Evolutionary conservation across 2,113 vertebrate species (phyloP).

Genomic region (Aepyceros melampus): DNA sequence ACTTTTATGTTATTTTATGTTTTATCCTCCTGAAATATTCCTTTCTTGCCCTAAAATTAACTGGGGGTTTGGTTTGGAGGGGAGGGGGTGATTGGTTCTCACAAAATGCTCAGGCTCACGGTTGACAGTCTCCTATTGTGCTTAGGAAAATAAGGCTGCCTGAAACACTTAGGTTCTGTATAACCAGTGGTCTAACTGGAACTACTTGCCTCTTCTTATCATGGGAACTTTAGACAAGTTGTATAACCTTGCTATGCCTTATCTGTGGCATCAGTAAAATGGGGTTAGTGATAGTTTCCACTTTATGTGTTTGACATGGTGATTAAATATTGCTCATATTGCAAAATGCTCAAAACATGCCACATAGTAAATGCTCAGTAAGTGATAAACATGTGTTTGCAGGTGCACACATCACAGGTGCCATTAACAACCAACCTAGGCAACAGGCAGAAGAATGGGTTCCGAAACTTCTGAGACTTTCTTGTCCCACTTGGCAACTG

Average conservation of each 20-base stretch:
- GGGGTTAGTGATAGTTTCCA: neutral
- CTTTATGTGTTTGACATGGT: neutral
- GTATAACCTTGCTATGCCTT: neutral
- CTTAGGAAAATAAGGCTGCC: neutral
- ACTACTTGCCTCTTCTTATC: neutral
- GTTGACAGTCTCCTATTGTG: neutral
- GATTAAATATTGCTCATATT: neutral
- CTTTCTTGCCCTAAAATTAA: neutral
- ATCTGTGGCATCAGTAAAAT: neutral
- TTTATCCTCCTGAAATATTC: neutral
- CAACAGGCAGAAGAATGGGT: neutral
- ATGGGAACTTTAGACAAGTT: neutral
- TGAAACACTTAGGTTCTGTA: neutral
- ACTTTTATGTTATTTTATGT: neutral
- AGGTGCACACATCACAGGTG: neutral
- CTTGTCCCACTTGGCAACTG: neutral
- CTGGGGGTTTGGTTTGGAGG: neutral
- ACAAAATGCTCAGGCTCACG: neutral
- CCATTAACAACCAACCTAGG: neutral
- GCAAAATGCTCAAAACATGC: neutral
- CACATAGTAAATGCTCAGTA: neutral
- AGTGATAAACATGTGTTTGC: neutral
- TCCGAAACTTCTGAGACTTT: neutral
- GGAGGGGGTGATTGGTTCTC: neutral
- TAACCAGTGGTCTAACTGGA: neutral